Conservation (phyloP, 2,113 vertebrate species). For the Lasiurus cinereus region DNA sequence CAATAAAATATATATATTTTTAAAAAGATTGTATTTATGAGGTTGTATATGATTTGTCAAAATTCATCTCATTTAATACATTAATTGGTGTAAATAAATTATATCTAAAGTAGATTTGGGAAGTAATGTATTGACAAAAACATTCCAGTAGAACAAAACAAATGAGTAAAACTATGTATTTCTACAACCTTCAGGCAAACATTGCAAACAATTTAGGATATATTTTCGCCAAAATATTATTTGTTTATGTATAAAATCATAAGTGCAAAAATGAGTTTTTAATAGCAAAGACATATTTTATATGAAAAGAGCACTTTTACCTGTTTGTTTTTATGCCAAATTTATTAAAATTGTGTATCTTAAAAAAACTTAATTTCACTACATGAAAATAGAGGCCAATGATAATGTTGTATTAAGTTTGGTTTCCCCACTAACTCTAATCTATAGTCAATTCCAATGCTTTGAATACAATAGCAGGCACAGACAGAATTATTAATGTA, state of each 20-base stretch:
- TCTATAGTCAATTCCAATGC: background rate
- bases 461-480: background rate
- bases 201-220: background rate
- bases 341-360: constrained; percentile 15
- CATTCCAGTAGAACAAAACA: constrained; percentile 1
- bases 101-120: background rate
- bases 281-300: background rate
- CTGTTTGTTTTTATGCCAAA: background rate
- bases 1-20: too few relatives aligned
- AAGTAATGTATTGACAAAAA: background rate
- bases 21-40: background rate
- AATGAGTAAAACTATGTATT: background rate
- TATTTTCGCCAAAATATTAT: background rate
- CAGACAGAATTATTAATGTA: background rate
- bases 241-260: background rate
- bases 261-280: background rate
- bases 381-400: background rate
- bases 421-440: background rate
- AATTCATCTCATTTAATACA: background rate
- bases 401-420: background rate
- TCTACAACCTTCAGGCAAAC: background rate
- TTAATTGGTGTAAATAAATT: constrained; percentile 30
- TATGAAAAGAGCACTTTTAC: background rate
- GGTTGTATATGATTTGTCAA: background rate
- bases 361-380: background rate